Evolutionary conservation across 1,140 invertebrate genomes (phyloP).

Genomic region (Zaprionus africanus): DNA sequence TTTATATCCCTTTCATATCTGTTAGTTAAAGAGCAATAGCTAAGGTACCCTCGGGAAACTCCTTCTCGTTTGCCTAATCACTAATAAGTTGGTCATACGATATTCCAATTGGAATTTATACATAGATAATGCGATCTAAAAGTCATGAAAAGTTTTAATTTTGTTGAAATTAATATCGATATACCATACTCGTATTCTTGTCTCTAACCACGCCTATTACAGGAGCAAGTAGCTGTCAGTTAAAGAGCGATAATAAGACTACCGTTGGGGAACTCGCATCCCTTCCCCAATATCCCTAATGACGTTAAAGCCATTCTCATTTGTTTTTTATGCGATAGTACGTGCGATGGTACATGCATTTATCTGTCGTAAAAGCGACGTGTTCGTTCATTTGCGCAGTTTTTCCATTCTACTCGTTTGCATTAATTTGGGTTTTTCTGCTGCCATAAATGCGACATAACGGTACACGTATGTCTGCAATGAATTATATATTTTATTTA

Average conservation of each 20-base stretch:
- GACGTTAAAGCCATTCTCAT: background rate
- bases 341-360: background rate
- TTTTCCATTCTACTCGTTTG: background rate
- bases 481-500: constrained; percentile 52
- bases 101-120: too few species aligned
- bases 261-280: background rate
- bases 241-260: background rate
- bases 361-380: background rate
- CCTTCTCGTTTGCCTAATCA: too few species aligned
- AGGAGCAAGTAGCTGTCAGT: background rate
- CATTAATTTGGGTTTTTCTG: constrained; percentile 22
- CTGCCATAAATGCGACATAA: constrained; percentile 39
- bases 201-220: background rate
- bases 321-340: background rate
- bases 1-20: too few species aligned
- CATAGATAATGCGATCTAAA: too few species aligned
- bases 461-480: constrained; percentile 32
- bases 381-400: constrained; percentile 1
- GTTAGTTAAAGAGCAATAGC: too few species aligned
- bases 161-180: background rate
- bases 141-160: too few species aligned
- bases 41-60: too few species aligned
- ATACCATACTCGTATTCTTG: background rate
- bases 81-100: too few species aligned
- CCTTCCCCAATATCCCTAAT: background rate